A percentile compares a stretch with the other conserved stretches of the same genome.
phyloP scores from a whole-genome alignment of 2,113 vertebrate genomes.

The Nothobranchius kuhntae region DNA sequence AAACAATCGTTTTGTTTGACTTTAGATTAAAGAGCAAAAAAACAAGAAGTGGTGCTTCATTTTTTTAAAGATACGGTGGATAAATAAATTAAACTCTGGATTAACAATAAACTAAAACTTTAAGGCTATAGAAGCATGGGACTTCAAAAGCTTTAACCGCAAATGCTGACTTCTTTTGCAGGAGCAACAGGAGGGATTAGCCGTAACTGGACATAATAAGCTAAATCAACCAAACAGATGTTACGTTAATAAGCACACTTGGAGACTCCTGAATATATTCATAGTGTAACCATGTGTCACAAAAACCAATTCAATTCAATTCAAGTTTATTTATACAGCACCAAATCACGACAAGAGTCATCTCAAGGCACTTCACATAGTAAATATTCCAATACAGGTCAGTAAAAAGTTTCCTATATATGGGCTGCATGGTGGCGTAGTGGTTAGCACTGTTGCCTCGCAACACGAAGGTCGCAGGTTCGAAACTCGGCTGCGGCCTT shows the following conservation, averaged over 20 bases:
- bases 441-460: too few relatives aligned
- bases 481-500: too few relatives aligned
- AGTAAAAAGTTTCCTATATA: too few relatives aligned
- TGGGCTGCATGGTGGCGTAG: too few relatives aligned
- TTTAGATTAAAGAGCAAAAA: not conserved
- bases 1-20: not conserved
- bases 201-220: slow-evolving; percentile 18
- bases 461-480: too few relatives aligned
- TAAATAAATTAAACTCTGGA: not conserved
- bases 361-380: too few relatives aligned
- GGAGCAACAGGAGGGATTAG: slow-evolving; percentile 23
- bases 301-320: too few relatives aligned
- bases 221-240: slow-evolving; percentile 52
- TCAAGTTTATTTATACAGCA: too few relatives aligned
- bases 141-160: slow-evolving; percentile 30
- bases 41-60: not conserved
- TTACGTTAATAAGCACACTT: slow-evolving; percentile 20
- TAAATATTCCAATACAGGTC: too few relatives aligned
- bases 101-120: not conserved
- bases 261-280: slow-evolving; percentile 19
- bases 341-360: too few relatives aligned
- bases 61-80: not conserved
- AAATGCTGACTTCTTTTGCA: slow-evolving; percentile 19
- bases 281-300: too few relatives aligned
- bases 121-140: not conserved